phyloP scores from a whole-genome alignment of 2,797 vertebrate genomes.

The Enteromius afrohamiltoni region DNA sequence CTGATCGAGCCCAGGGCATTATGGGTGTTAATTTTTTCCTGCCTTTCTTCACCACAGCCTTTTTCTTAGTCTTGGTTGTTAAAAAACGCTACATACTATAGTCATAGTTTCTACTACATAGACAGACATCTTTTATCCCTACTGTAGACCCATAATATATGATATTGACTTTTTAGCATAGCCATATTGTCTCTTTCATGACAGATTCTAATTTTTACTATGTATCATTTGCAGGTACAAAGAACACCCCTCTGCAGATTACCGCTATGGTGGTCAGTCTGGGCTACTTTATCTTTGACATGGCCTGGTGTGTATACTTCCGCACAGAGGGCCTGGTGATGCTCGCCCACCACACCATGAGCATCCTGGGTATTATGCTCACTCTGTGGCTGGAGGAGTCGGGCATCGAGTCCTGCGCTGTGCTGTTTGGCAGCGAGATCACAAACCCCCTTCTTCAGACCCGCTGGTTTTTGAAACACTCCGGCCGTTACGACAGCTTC shows the following conservation, averaged over 20 bases:
- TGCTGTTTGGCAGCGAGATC: conserved; percentile 95
- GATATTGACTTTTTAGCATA: background rate
- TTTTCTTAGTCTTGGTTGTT: background rate
- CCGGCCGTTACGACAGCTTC: conserved; percentile 81
- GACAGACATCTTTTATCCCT: background rate
- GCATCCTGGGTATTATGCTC: conserved; percentile 90
- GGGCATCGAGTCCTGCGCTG: conserved; percentile 88
- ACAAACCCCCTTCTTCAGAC: conserved; percentile 95
- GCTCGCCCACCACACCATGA: conserved; percentile 94
- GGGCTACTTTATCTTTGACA: conserved; percentile 95
- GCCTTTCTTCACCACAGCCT: background rate
- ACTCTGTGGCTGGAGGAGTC: conserved; percentile 89
- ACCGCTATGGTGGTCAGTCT: conserved; percentile 87
- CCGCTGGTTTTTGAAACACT: conserved; percentile 95
- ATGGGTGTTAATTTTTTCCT: background rate
- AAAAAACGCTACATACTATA: background rate
- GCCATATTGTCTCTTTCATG: background rate
- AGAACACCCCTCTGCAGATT: conserved; percentile 91
- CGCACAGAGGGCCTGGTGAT: conserved; percentile 91
- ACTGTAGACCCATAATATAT: background rate
- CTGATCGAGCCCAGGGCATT: background rate
- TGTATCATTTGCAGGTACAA: conserved; percentile 79
- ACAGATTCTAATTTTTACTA: background rate
- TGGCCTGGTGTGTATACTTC: conserved; percentile 96
- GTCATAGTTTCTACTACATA: background rate